These are phyloP conservation scores for Plutella xylostella DNA, from an alignment of 2,888 invertebrate species.

Conservation along the genomic window DNA sequence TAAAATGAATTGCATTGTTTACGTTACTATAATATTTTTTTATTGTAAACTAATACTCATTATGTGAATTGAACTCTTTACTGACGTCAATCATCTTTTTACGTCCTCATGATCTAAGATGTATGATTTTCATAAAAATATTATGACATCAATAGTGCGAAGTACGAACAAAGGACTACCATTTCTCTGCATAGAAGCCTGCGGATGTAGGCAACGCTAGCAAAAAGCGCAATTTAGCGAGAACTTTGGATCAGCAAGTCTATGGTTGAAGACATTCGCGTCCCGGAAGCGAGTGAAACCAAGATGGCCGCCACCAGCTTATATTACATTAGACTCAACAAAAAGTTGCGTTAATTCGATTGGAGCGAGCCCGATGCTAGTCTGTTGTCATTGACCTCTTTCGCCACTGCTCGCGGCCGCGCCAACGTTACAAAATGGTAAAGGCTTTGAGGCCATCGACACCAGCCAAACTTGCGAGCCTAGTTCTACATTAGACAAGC, in stretches of 20 bases:
- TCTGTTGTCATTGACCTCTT: conserved; percentile 67
- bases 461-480: conserved; percentile 26
- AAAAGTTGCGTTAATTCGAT: conserved; percentile 25
- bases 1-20: too few relatives aligned
- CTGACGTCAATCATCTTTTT: too few relatives aligned
- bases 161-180: neutral
- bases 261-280: conserved; percentile 1
- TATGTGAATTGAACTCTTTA: too few relatives aligned
- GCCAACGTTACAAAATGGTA: conserved; percentile 42
- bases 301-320: neutral
- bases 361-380: conserved; percentile 39
- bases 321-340: conserved; percentile 7
- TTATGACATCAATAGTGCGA: neutral
- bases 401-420: conserved; percentile 34
- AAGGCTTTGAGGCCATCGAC: conserved; percentile 42
- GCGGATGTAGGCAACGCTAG: neutral
- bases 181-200: neutral
- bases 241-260: neutral
- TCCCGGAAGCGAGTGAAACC: conserved; percentile 2
- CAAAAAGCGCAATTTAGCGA: neutral
- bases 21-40: too few relatives aligned
- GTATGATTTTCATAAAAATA: neutral
- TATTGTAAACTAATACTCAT: too few relatives aligned
- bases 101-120: too few relatives aligned
- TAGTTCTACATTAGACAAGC: conserved; percentile 8